Evolutionary conservation across 2,113 vertebrate species (phyloP).

Genomic region (Fukomys damarensis): DNA sequence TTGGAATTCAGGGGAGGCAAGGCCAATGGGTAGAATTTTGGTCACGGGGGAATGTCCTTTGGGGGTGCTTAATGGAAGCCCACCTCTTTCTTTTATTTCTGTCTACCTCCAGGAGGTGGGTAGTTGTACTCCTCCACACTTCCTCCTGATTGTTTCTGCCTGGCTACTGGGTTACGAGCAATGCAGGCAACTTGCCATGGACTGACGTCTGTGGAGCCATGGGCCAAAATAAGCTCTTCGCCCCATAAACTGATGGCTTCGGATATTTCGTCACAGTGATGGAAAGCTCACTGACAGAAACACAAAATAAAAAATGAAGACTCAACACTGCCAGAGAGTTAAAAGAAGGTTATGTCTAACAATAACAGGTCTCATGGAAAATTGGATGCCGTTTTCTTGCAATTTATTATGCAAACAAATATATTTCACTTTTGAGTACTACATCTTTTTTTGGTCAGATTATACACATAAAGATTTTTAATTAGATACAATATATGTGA

Average conservation of each 20-base stretch:
- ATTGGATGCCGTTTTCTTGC: not conserved
- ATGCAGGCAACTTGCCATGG: not conserved
- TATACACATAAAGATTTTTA: not conserved
- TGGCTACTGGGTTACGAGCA: not conserved
- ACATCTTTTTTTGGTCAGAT: not conserved
- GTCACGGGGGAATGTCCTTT: not conserved
- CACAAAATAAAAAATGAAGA: not conserved
- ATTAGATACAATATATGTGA: no score
- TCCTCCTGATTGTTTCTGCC: no score
- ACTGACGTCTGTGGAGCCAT: not conserved
- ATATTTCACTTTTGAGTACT: not conserved
- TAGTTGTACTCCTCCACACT: no score
- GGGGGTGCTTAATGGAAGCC: not conserved
- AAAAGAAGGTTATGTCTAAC: not conserved
- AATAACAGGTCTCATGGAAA: not conserved
- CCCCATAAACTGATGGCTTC: not conserved
- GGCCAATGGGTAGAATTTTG: not conserved
- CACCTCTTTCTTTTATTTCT: not conserved
- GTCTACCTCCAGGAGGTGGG: not conserved
- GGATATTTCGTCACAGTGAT: not conserved
- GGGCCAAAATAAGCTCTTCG: not conserved
- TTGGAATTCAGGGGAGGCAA: not conserved
- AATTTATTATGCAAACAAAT: not conserved
- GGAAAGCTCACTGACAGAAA: not conserved
- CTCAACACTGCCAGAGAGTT: not conserved